Evolutionary conservation across 2,888 invertebrate species (phyloP).

Genomic region (Helobdella robusta): DNA sequence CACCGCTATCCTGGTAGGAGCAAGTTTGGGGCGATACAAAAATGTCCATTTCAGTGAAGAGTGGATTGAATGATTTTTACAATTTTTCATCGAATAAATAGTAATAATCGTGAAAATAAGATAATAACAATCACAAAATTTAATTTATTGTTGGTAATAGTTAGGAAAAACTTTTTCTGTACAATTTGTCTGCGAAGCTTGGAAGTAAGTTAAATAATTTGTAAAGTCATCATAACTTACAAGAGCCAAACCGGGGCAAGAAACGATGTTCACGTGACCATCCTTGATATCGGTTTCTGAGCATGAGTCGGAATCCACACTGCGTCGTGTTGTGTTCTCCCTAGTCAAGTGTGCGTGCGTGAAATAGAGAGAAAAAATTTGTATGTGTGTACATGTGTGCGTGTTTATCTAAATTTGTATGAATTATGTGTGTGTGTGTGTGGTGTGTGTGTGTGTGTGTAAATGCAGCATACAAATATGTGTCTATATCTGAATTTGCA

Average conservation of each 20-base stretch:
- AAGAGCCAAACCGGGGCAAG: constrained; percentile 20
- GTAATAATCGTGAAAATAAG: too few relatives aligned
- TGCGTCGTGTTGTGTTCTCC: constrained; percentile 2
- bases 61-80: too few relatives aligned
- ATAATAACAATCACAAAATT: too few relatives aligned
- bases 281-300: constrained; percentile 14
- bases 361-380: too few relatives aligned
- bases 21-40: neutral
- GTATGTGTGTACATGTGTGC: neutral
- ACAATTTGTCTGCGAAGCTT: too few relatives aligned
- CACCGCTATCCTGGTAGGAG: constrained; percentile 11
- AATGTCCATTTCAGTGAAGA: neutral
- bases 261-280: constrained; percentile 11
- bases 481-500: too few relatives aligned
- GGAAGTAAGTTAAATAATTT: too few relatives aligned
- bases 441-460: constrained; percentile 8
- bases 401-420: constrained; percentile 2
- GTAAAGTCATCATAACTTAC: neutral
- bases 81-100: too few relatives aligned
- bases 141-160: too few relatives aligned
- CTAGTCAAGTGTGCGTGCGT: neutral
- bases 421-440: too few relatives aligned
- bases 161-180: too few relatives aligned
- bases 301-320: constrained; percentile 8
- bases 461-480: neutral